A percentile compares a stretch with the other conserved stretches of the same genome.
Evolutionary conservation across 2,113 vertebrate genomes (phyloP).

Genomic region (Gymnarchus niloticus): DNA sequence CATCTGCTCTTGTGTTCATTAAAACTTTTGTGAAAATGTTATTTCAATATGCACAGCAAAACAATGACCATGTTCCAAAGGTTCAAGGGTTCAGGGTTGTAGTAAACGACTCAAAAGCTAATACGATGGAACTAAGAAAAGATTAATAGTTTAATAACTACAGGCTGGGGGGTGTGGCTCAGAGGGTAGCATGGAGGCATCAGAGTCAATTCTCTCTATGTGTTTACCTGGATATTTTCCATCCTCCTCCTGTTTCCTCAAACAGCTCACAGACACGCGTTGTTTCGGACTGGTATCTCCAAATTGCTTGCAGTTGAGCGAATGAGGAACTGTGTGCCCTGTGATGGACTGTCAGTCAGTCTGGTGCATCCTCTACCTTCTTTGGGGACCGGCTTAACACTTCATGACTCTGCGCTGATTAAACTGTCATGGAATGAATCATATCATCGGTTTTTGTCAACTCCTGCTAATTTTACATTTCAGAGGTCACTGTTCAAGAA

Average conservation of each 20-base stretch:
- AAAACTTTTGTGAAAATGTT: background rate
- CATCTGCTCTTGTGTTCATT: background rate
- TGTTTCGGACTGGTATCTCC: background rate
- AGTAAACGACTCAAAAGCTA: no score
- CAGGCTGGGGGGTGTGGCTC: no score
- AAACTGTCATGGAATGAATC: background rate
- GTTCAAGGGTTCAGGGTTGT: background rate
- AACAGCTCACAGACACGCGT: background rate
- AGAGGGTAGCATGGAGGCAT: no score
- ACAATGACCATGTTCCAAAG: background rate
- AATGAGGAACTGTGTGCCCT: no score
- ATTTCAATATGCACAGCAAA: background rate
- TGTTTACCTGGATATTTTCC: background rate
- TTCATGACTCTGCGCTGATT: no score
- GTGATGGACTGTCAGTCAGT: no score
- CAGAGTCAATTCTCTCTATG: background rate
- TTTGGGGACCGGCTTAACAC: no score
- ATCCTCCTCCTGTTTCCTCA: background rate
- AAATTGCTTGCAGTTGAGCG: background rate
- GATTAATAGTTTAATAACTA: no score
- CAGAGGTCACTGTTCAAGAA: background rate
- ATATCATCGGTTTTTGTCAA: background rate
- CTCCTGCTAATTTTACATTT: background rate
- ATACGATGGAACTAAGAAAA: no score
- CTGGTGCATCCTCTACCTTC: no score